phyloP scores from a whole-genome alignment of 2,888 invertebrate genomes.

The Agonopterix subpropinquella region DNA sequence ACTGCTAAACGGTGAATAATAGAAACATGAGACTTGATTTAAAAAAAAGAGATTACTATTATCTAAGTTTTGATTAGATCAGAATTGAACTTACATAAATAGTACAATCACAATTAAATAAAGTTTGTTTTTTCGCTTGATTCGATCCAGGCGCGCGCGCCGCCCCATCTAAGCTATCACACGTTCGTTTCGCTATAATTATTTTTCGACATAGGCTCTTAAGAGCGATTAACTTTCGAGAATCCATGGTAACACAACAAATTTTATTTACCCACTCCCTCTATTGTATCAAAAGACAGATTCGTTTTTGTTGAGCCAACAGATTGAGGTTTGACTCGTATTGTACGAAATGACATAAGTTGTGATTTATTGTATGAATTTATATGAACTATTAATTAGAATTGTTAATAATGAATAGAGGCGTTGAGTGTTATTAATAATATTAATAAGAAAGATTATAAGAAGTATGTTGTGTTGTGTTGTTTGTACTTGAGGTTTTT shows the following conservation, averaged over 20 bases:
- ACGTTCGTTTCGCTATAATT: too few species aligned
- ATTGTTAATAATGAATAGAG: constrained; percentile 18
- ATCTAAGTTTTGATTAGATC: too few species aligned
- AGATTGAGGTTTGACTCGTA: constrained; percentile 25
- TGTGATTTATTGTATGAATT: constrained; percentile 34
- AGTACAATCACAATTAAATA: too few species aligned
- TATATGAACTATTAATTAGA: constrained; percentile 38
- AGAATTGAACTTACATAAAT: too few species aligned
- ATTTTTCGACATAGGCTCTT: too few species aligned
- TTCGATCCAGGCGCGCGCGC: too few species aligned
- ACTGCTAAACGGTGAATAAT: too few species aligned
- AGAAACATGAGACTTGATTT: too few species aligned
- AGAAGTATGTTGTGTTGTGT: too few species aligned
- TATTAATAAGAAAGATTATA: background rate
- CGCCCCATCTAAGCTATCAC: too few species aligned
- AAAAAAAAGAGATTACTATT: too few species aligned
- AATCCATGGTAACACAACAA: constrained; percentile 15
- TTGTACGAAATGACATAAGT: constrained; percentile 26
- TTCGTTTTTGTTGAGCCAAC: constrained; percentile 32
- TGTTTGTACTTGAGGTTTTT: background rate
- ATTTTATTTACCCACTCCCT: constrained; percentile 29
- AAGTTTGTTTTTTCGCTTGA: too few species aligned
- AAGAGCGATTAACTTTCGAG: constrained; percentile 8
- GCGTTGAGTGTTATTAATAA: background rate
- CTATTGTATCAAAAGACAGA: constrained; percentile 22